Evolutionary conservation across 2,797 vertebrate genomes (phyloP), one percentile per base, ranked within the genome.

Genomic region (Acrossocheilus wenchowensis): DNA sequence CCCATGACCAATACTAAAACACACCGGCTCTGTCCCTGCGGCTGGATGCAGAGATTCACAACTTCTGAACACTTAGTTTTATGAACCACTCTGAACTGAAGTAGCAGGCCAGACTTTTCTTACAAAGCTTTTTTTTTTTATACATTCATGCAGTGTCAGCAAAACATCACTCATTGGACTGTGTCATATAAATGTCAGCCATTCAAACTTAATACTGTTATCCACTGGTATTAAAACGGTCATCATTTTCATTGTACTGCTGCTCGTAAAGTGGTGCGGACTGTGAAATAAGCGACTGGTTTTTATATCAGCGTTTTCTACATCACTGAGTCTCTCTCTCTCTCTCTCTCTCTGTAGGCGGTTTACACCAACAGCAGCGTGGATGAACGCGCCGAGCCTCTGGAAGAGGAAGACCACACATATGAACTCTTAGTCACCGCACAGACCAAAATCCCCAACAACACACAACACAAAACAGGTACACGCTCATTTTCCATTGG

Each of bases 361-460:
- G 88, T 95, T 75, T 94, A 94, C 78, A 88, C 91, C 19, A 96
- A 94, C 88, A 96, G 95, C 90, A 95, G 95, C 89, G 94, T 93
- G 87, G 95, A 94, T 82, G 96, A 95, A 87, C 93, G 94, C 75
- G 84, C 93, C 71, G 92, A 96, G 45, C 87, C 75, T 5, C 87
- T 43, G 15, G 93, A 95, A 64, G 94, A 91, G 15, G 96, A 97
- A 12, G 97, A 99, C 84, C 97, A 99, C 93, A 97, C 97, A 0
- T 99, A 99, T 0, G 98, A 99, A 92, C 92, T 98, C 66, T 72
- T 99, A 92, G 90, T 97, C 80, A 97, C 96, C 1, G 98, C 98
- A 74, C 97, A 97, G 92, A 99, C 98, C 80, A 99, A 98, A 94
- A 96, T 94, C 89, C 94, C 88, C 71, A 78, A 75, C 57, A 66